phyloP scores from a whole-genome alignment of 2,888 invertebrate genomes.

The Eupeodes latifasciatus region DNA sequence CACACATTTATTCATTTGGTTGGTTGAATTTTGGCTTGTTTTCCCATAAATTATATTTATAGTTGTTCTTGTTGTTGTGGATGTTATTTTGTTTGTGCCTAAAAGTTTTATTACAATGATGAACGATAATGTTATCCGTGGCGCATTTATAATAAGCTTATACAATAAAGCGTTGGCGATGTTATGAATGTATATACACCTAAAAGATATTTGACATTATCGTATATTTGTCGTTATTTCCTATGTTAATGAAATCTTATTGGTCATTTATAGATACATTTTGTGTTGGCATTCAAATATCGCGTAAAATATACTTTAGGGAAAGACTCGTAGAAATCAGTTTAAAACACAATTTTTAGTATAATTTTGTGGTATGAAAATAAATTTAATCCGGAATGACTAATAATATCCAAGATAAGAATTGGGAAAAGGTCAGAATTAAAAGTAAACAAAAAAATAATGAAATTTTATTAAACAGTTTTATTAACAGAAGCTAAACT shows the following conservation, averaged over 20 bases:
- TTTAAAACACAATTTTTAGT: too few species aligned
- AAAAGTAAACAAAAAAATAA: too few species aligned
- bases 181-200: not conserved
- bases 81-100: too few species aligned
- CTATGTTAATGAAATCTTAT: conserved; percentile 19
- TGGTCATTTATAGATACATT: not conserved
- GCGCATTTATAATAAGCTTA: conserved; percentile 1
- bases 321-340: too few species aligned
- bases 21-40: conserved; percentile 31
- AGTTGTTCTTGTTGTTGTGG: not conserved
- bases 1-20: conserved; percentile 19
- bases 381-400: not conserved
- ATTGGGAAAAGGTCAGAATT: too few species aligned
- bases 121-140: not conserved
- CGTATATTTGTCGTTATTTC: not conserved
- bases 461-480: too few species aligned
- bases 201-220: not conserved
- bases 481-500: too few species aligned
- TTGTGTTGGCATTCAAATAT: not conserved
- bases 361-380: not conserved
- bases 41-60: not conserved
- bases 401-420: not conserved
- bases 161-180: not conserved
- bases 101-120: conserved; percentile 29
- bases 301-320: not conserved